phyloP scores from a whole-genome alignment of 2,113 vertebrate genomes.

The Myocastor coypus region DNA sequence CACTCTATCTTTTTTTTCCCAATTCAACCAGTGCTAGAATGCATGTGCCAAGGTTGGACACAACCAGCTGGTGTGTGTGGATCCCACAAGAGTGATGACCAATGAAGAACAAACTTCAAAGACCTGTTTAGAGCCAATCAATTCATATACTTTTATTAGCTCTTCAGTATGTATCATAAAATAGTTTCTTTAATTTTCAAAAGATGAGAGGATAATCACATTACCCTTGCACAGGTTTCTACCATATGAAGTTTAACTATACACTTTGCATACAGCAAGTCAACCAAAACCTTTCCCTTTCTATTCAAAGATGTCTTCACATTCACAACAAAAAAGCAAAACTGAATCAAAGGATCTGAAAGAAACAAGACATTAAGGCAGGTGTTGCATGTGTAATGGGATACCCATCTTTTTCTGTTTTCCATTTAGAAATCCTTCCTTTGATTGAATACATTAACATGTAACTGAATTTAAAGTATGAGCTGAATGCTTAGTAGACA shows the following conservation, averaged over 20 bases:
- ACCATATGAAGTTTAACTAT: neutral
- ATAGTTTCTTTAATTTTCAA: conserved; percentile 1
- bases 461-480: neutral
- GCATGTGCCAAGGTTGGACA: neutral
- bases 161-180: neutral
- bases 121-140: neutral
- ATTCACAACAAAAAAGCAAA: neutral
- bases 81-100: neutral
- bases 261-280: neutral
- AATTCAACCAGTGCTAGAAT: neutral
- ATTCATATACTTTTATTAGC: neutral
- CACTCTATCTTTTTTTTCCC: neutral
- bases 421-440: neutral
- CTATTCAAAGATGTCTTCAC: neutral
- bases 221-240: neutral
- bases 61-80: fast-evolving
- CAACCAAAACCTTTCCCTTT: fast-evolving
- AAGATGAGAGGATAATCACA: neutral
- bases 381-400: neutral
- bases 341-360: neutral
- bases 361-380: neutral
- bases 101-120: neutral
- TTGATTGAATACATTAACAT: neutral
- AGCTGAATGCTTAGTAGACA: neutral
- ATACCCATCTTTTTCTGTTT: neutral